phyloP scores from a whole-genome alignment of 92 coral and sea anemone genomes.

The Paragorgia papillata region DNA sequence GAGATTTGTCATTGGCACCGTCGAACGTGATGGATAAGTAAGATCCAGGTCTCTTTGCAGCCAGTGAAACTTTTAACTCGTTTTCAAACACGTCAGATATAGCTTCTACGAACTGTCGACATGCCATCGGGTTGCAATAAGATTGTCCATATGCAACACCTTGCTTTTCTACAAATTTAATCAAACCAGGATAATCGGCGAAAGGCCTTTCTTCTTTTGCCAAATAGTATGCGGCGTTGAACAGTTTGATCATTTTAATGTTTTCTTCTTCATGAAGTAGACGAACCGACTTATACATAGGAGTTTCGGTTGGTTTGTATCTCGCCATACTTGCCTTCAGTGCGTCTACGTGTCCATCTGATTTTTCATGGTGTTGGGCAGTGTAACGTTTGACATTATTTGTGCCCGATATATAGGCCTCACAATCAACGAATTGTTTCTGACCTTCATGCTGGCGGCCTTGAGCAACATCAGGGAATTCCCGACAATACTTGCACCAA shows the following conservation, averaged over 20 bases:
- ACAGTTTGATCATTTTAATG: constrained; percentile 2
- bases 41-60: not conserved
- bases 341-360: not conserved
- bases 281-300: not conserved
- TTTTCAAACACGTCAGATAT: not conserved
- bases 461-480: not conserved
- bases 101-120: not conserved
- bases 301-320: constrained; percentile 2
- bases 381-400: not conserved
- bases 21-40: not conserved
- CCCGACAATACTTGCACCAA: constrained; percentile 8
- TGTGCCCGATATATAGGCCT: constrained; percentile 4
- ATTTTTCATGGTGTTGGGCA: not conserved
- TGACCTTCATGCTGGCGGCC: not conserved
- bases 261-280: not conserved
- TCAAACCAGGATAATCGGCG: not conserved
- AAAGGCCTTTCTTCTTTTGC: not conserved
- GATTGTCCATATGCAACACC: not conserved
- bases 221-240: not conserved
- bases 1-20: not conserved
- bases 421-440: not conserved
- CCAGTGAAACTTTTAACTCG: not conserved
- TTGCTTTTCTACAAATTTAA: not conserved
- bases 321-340: not conserved
- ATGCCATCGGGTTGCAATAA: not conserved